These are phyloP conservation scores for Macropodus opercularis DNA, from an alignment of 2,797 vertebrate genomes.

Conservation along the genomic window DNA sequence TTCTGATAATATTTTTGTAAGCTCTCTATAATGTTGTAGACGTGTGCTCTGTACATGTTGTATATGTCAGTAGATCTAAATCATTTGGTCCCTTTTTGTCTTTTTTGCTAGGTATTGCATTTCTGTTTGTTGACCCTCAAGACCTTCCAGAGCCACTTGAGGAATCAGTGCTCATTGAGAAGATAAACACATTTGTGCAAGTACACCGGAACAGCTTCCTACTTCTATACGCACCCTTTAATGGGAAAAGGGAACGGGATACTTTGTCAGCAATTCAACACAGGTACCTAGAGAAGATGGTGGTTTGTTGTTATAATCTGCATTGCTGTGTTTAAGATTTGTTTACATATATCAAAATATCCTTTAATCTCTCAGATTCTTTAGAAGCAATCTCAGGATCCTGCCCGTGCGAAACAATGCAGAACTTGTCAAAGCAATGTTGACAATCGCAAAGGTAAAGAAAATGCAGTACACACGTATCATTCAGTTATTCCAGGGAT, in stretches of 20 bases:
- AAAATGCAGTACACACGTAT: background rate
- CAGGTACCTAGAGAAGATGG: conserved; percentile 79
- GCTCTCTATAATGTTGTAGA: too few species aligned
- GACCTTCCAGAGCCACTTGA: conserved; percentile 74
- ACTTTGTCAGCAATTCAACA: conserved; percentile 85
- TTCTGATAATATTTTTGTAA: too few species aligned
- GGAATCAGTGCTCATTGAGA: conserved; percentile 73
- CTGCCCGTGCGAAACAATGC: conserved; percentile 86
- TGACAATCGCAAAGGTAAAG: conserved; percentile 91
- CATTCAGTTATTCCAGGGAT: background rate
- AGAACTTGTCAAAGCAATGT: conserved; percentile 88
- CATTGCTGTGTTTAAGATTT: background rate
- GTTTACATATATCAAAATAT: background rate
- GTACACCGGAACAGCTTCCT: conserved; percentile 92
- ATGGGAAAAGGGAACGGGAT: conserved; percentile 83
- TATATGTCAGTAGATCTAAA: too few species aligned
- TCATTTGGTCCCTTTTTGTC: background rate
- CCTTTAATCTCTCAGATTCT: conserved; percentile 81
- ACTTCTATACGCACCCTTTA: conserved; percentile 85
- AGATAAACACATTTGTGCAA: conserved; percentile 85
- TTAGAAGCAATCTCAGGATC: conserved; percentile 88
- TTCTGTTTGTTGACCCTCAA: conserved; percentile 85
- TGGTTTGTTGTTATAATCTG: background rate
- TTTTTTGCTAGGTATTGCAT: conserved; percentile 85
- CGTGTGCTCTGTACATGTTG: too few species aligned